Percentiles rank a stretch among this genome's conserved stretches.
Conservation (phyloP, 2,797 vertebrate species). For the Harpagifer antarcticus region DNA sequence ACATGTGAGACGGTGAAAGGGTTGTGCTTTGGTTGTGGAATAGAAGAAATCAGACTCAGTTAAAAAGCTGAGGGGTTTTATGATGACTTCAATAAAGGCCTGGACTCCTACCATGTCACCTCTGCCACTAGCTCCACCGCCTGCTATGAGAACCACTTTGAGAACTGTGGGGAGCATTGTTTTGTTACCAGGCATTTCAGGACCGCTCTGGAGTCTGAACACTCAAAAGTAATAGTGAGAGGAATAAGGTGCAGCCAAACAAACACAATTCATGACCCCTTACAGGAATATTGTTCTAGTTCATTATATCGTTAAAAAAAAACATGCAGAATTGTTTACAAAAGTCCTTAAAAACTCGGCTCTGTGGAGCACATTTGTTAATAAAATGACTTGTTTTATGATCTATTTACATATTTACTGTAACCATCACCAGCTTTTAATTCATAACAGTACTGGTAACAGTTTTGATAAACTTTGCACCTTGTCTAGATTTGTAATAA, state of each 20-base stretch:
- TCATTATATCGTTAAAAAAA: no score
- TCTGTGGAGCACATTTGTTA: neutral
- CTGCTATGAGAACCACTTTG: constrained; percentile 24
- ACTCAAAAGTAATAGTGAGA: constrained; percentile 24
- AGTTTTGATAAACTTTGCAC: neutral
- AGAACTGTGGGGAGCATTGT: constrained; percentile 22
- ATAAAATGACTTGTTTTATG: neutral
- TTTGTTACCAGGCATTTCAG: constrained; percentile 49
- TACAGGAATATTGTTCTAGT: neutral
- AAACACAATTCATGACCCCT: neutral
- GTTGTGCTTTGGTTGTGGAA: constrained; percentile 1
- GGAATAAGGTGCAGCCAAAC: neutral
- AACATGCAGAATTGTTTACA: neutral
- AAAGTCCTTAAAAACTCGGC: neutral
- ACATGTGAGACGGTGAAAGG: no score
- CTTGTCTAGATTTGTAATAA: neutral
- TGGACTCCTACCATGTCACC: constrained; percentile 15
- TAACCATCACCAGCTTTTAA: neutral
- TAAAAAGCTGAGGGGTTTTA: constrained; percentile 7
- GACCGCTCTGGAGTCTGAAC: constrained; percentile 49
- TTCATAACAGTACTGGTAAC: neutral
- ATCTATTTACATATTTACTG: neutral
- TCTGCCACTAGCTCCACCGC: neutral
- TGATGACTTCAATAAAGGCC: constrained; percentile 1
- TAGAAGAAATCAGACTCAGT: neutral